phyloP scores from a whole-genome alignment of 2,888 invertebrate species.

The Tolmerus cingulatus region DNA sequence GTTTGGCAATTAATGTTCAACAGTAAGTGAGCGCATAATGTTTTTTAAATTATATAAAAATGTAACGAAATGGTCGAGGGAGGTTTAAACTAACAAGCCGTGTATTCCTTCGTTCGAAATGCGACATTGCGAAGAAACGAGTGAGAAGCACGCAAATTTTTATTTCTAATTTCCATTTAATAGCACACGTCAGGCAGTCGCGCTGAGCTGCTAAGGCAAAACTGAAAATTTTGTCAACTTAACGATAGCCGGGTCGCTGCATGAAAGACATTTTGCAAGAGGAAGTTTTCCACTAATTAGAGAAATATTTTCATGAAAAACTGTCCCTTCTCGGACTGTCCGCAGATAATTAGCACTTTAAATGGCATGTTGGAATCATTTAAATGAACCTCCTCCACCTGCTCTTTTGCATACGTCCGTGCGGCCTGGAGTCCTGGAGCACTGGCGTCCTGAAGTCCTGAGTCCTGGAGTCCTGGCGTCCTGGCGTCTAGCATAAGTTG shows the following conservation, averaged over 20 bases:
- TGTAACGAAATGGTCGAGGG: neutral
- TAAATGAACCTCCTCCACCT: neutral
- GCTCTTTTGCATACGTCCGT: neutral
- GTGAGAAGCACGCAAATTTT: neutral
- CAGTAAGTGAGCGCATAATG: neutral
- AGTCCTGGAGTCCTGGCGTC: neutral
- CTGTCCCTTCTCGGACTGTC: neutral
- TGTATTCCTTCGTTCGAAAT: neutral
- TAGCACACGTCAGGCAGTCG: neutral
- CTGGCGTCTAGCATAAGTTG: too few relatives aligned
- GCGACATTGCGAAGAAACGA: neutral
- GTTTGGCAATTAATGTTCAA: neutral
- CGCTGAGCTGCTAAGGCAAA: neutral
- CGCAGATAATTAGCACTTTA: constrained; percentile 17
- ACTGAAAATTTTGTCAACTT: neutral
- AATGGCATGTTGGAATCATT: constrained; percentile 15
- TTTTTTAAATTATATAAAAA: neutral
- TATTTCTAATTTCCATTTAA: neutral
- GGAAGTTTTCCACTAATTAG: constrained; percentile 2
- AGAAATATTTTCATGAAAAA: neutral
- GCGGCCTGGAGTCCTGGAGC: neutral
- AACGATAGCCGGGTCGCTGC: neutral
- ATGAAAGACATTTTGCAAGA: neutral
- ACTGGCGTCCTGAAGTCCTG: too few relatives aligned
- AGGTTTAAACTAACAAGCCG: neutral